Conservation (phyloP, 2,888 invertebrate species). For the Polydrusus cervinus region DNA sequence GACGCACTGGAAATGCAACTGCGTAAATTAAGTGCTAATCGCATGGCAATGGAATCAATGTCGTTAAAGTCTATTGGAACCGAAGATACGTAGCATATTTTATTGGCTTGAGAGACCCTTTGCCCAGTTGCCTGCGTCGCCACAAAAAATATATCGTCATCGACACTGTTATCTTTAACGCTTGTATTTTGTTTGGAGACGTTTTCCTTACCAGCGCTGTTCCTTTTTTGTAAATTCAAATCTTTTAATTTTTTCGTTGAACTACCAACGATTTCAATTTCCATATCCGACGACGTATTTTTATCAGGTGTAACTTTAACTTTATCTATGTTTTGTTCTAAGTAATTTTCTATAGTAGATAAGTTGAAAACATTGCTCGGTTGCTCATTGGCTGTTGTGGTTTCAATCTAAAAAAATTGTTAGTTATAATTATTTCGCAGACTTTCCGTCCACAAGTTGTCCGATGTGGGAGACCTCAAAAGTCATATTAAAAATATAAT, state of each 20-base stretch:
- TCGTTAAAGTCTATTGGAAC: slow-evolving; percentile 12
- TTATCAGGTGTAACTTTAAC: slow-evolving; percentile 14
- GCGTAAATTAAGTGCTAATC: slow-evolving; percentile 25
- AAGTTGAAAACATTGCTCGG: slow-evolving; percentile 18
- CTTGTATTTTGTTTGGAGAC: neutral
- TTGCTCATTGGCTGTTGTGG: neutral
- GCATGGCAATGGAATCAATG: neutral
- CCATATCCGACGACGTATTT: slow-evolving; percentile 24
- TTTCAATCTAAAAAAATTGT: slow-evolving; percentile 1
- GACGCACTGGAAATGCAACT: slow-evolving; percentile 15
- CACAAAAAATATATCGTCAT: slow-evolving; percentile 36
- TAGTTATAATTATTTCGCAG: neutral
- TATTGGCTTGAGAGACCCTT: neutral
- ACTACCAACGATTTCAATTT: slow-evolving; percentile 6
- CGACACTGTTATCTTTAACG: neutral
- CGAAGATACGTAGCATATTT: neutral
- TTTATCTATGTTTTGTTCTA: slow-evolving; percentile 19
- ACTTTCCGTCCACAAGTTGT: too few species aligned
- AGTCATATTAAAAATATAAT: too few species aligned
- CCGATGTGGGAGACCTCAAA: too few species aligned
- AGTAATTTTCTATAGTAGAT: slow-evolving; percentile 33
- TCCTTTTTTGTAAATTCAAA: neutral
- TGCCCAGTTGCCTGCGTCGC: slow-evolving; percentile 27
- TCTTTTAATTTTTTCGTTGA: neutral
- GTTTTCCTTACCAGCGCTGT: neutral